These are phyloP conservation scores for Selene dorsalis DNA, from an alignment of 2,797 vertebrate species.

Conservation along the genomic window DNA sequence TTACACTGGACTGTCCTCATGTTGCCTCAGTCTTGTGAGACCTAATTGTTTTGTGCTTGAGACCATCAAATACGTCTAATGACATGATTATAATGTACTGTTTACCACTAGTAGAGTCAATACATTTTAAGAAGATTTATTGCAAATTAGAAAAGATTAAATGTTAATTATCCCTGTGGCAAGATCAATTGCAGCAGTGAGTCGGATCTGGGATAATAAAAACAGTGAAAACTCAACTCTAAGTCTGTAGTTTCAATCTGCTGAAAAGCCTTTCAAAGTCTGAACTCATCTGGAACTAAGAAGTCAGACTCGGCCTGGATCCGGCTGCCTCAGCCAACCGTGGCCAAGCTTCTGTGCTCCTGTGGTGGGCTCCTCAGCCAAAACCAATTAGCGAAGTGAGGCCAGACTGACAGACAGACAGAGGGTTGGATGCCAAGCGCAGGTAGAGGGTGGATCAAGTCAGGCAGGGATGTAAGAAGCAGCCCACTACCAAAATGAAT, in stretches of 20 bases:
- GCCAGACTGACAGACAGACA: constrained; percentile 43
- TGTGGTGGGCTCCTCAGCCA: constrained; percentile 60
- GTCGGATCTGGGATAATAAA: constrained; percentile 10
- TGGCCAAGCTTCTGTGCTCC: constrained; percentile 44
- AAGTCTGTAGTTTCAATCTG: constrained; percentile 32
- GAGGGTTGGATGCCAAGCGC: neutral
- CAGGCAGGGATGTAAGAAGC: no score
- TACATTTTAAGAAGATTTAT: constrained; percentile 36
- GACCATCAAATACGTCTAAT: neutral
- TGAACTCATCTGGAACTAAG: constrained; percentile 66
- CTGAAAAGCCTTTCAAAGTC: constrained; percentile 55
- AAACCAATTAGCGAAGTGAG: constrained; percentile 71
- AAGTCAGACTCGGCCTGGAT: constrained; percentile 44
- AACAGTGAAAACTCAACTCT: neutral
- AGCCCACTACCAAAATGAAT: neutral
- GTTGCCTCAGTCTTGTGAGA: neutral
- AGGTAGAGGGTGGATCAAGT: constrained; percentile 8
- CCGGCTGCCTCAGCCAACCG: constrained; percentile 52
- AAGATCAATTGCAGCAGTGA: constrained; percentile 5
- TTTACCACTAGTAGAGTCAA: no score
- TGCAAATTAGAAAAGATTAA: constrained; percentile 6
- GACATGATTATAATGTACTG: neutral
- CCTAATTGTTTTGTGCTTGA: neutral
- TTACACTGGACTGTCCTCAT: neutral
- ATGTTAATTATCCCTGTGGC: neutral